Base-by-base conservation (phyloP, 2,113 vertebrate genomes). In the Odocoileus virginianus region DNA sequence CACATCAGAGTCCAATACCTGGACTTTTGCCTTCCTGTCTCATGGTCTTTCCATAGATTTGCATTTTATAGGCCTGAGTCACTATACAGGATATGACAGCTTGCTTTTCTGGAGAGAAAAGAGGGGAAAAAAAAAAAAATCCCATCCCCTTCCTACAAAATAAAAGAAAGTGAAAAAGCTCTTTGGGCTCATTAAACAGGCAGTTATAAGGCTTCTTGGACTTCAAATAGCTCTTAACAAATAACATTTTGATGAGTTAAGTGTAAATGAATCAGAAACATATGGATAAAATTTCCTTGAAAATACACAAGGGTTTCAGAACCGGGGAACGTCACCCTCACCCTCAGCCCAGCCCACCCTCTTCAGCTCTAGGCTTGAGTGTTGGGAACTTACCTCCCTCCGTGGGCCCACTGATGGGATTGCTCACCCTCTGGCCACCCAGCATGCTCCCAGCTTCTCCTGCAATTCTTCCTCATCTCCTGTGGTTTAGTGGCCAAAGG, bases 241-340 rank as follows among this genome's bases (percentile, higher is more conserved):
- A 95, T 96, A 98, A 94, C 93, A 89, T 98, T 95, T 98, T 97
- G 93, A 97, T 98, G 98, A 98, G 97, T 97, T 98, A 97, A 98
- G 97, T 95, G 96, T 96, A 96, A 97, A 97, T 97, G 98, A 98
- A 98, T 98, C 97, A 98, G 97, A 98, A 98, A 96, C 98, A 98
- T 97, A 97, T 96, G 97, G 96, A 97, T 95, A 97, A 91, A 97
- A 97, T 97, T 97, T 97, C 79, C 93, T 89, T 97, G 94, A 81
- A 91, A 97, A 97, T 94, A 86, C 95, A 82, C 95, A 97, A 88
- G 71, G 60, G 60, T 93, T 96, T 98, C 58, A 91, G 96, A 97
- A 91, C 85, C 82, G 87, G 95, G 15, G 33, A 96, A 60, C 91
- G 83, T 85, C 88, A 71, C 78, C 78, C 87, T 86, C 15, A 40